Percentiles rank a stretch among this genome's conserved stretches.
These are phyloP conservation scores for Rotaria magnacalcarata DNA, from an alignment of 2,888 invertebrate genomes.

Conservation along the genomic window DNA sequence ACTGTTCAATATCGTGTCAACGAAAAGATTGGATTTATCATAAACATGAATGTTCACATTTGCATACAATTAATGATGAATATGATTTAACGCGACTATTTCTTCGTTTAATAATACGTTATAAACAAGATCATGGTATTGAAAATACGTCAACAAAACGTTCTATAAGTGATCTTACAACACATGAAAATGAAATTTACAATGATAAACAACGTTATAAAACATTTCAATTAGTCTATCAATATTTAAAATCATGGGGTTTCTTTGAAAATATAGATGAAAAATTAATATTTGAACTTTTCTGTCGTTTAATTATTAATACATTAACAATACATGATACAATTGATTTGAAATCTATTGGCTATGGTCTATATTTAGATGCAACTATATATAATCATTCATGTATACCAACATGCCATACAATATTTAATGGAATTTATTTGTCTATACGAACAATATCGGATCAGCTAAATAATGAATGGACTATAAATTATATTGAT, in stretches of 20 bases:
- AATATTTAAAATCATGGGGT: slow-evolving; percentile 26
- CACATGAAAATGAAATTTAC: slow-evolving; percentile 17
- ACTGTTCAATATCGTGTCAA: slow-evolving; percentile 10
- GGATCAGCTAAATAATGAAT: background rate
- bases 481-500: slow-evolving; percentile 19
- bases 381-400: slow-evolving; percentile 33
- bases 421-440: background rate
- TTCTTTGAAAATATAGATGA: background rate
- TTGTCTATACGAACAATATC: background rate
- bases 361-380: slow-evolving; percentile 17
- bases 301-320: slow-evolving; percentile 33
- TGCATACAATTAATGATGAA: background rate
- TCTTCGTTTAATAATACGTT: slow-evolving; percentile 21
- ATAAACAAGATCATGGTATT: background rate
- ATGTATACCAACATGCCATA: slow-evolving; percentile 7
- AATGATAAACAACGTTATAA: slow-evolving; percentile 1
- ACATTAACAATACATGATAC: slow-evolving; percentile 18
- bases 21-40: slow-evolving; percentile 27
- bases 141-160: background rate
- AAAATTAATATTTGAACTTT: background rate
- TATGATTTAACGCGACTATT: slow-evolving; percentile 23
- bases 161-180: background rate
- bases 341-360: slow-evolving; percentile 30
- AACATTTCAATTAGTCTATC: background rate
- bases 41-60: background rate